Evolutionary conservation across 2,797 vertebrate genomes (phyloP).

Genomic region (Pantherophis alleghaniensis): DNA sequence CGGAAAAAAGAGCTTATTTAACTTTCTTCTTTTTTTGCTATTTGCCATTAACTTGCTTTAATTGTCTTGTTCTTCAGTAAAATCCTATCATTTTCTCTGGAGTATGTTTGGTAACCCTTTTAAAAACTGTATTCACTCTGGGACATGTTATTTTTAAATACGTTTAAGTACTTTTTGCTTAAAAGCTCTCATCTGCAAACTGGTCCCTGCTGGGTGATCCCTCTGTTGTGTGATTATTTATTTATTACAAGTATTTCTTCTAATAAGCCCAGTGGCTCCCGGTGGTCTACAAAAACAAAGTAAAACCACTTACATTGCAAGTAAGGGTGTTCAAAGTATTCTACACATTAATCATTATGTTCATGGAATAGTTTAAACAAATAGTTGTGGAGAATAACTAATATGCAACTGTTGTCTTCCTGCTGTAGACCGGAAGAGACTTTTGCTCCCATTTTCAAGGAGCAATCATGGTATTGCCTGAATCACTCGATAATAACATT

Average conservation of each 20-base stretch:
- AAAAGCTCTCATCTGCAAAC: background rate
- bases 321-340: background rate
- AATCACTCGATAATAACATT: background rate
- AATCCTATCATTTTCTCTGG: background rate
- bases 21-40: background rate
- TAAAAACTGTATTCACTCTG: background rate
- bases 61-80: background rate
- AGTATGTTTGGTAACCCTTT: background rate
- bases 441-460: background rate
- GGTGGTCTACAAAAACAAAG: background rate
- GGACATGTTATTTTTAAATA: background rate
- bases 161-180: background rate
- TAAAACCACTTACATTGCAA: background rate
- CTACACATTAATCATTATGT: background rate
- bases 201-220: background rate
- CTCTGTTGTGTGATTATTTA: background rate
- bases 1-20: background rate
- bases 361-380: background rate
- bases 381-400: background rate
- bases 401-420: background rate
- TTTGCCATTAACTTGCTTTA: background rate
- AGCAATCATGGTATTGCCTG: background rate
- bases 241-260: background rate
- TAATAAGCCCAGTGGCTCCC: background rate
- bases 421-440: background rate